Conservation (phyloP, 2,113 vertebrate genomes). For the Austrofundulus limnaeus region DNA sequence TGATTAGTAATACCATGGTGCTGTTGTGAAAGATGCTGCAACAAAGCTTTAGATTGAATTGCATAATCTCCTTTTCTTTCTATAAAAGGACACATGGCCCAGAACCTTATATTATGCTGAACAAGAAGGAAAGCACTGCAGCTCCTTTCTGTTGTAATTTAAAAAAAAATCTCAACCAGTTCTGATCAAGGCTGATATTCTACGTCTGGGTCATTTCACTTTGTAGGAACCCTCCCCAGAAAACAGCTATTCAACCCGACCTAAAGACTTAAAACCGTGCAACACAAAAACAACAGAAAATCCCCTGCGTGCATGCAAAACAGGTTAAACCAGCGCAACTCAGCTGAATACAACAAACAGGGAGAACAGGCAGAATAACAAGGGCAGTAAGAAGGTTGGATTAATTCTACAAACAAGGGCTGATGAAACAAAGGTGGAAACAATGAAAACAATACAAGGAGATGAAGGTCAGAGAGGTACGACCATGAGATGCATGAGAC, state of each 20-base stretch:
- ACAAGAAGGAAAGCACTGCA: background rate
- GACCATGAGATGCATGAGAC: too few species aligned
- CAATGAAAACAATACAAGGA: too few species aligned
- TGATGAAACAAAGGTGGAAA: background rate
- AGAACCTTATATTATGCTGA: too few species aligned
- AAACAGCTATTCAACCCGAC: background rate
- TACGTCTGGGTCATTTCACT: background rate
- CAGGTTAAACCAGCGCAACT: background rate
- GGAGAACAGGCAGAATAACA: too few species aligned
- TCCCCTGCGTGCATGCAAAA: background rate
- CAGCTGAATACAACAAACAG: background rate
- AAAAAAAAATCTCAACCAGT: background rate
- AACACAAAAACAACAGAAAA: background rate
- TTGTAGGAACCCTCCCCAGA: background rate
- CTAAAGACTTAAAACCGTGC: background rate
- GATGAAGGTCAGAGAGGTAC: too few species aligned
- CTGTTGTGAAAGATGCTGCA: too few species aligned
- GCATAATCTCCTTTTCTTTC: too few species aligned
- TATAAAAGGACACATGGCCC: too few species aligned
- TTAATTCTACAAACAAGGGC: background rate
- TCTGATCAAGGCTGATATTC: background rate
- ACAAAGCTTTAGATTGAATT: too few species aligned
- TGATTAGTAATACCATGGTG: too few species aligned
- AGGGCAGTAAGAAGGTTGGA: background rate
- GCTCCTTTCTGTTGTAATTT: background rate